Percentiles rank a stretch among this genome's conserved stretches.
These are phyloP conservation scores for Trachelipus rathkii DNA, from an alignment of 1,140 invertebrate species.

Conservation along the genomic window DNA sequence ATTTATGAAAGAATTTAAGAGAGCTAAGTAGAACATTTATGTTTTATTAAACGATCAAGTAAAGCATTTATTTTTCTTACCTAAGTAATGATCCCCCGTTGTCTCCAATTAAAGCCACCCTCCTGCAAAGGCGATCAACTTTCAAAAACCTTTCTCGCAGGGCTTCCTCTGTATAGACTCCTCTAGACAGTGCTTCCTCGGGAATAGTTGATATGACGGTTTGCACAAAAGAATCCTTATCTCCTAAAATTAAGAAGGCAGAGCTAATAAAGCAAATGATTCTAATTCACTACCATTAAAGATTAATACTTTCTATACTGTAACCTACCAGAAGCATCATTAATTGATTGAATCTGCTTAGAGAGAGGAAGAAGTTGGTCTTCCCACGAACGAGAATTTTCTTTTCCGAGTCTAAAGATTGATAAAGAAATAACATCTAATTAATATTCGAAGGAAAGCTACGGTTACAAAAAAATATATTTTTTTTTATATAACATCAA, in stretches of 20 bases:
- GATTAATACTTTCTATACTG: too few species aligned
- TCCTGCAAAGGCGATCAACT: conserved; percentile 57
- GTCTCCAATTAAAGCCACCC: conserved; percentile 76
- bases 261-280: too few species aligned
- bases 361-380: conserved; percentile 43
- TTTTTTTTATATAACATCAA: too few species aligned
- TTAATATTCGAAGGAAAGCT: too few species aligned
- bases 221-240: conserved; percentile 63
- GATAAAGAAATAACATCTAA: background rate
- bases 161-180: conserved; percentile 78
- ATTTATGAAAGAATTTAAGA: too few species aligned
- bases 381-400: conserved; percentile 53
- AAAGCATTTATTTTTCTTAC: conserved; percentile 46
- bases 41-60: too few species aligned
- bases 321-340: conserved; percentile 17
- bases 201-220: conserved; percentile 72
- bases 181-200: conserved; percentile 67
- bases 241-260: conserved; percentile 32
- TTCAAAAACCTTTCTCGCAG: conserved; percentile 79
- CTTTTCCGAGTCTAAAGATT: conserved; percentile 22
- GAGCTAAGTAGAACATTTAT: too few species aligned
- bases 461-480: too few species aligned
- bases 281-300: too few species aligned
- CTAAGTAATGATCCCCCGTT: conserved; percentile 61
- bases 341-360: conserved; percentile 19